Evolutionary conservation across 1,140 invertebrate species (phyloP), one percentile per base, ranked within the genome.

Genomic region (Papilio helenus): DNA sequence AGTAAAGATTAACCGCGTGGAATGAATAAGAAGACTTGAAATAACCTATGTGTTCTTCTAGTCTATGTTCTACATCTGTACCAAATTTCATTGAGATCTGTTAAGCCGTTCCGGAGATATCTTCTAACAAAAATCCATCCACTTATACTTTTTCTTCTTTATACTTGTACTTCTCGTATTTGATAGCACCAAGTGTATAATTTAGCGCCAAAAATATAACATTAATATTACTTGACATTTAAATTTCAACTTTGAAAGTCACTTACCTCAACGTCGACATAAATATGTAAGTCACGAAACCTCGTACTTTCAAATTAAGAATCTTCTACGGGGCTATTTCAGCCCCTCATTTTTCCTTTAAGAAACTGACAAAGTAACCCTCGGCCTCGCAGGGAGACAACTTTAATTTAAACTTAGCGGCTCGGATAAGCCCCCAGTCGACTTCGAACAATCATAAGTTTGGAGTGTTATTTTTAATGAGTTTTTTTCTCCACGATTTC

Each of bases 381-480:
- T 87, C 85, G 49, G 42, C 58, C 82, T 78, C 61, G 72, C 80
- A 83, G 82, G 86, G 84, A 88, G 89, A 89, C 89, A 91, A 91
- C 83, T 90, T 89, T 89, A 91, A 91, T 91, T 89, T 91, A 90
- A 91, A 90, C 80, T 91, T 89, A 76, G 58, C 79, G 86, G 83
- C 85, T 80, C 89, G 83, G 80, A 86, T 87, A 85, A 88, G 84
- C 86, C 88, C 81, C 82, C 82, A 85, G 86, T 79, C 80, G 83
- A 85, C 80, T 87, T 83, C 81, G 80, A 86, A 85, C 88, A 84
- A 87, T 91, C 88, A 89, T 87, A 91, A 90, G 84, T 90, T 90
- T 82, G 77, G 88, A 90, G 87, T 88, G 90, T 88, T 88, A 91
- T 90, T 89, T 91, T 90, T 90, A 91, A 91, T 91, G 89, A 91